Base-by-base conservation (phyloP, 2,113 vertebrate genomes). In the Strix uralensis region DNA sequence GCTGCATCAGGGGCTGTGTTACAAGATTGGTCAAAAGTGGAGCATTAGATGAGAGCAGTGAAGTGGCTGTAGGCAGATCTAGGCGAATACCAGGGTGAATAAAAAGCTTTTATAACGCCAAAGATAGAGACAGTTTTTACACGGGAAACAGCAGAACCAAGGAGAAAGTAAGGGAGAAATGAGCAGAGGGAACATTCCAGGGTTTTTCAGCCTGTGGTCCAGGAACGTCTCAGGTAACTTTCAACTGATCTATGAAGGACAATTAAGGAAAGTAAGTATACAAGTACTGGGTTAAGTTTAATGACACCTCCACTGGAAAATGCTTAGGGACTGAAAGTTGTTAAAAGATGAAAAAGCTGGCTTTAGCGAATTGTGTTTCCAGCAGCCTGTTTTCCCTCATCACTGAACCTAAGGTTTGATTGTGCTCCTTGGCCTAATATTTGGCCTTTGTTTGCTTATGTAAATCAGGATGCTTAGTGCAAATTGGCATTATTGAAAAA, bases 401-500 rank as follows among this genome's bases (percentile, higher is more conserved):
- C 86, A 57, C 42, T 83, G 51, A 90, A 42, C 52, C 3, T 16
- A 78, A 88, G 19, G 83, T 93, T 83, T n/a, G 1, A 26, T 44
- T 75, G 29, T 55, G n/a, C 49, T 90, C 57, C 80, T 91, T 78
- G 86, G 77, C 38, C 95, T 84, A 91, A 94, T 83, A 87, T 74
- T 77, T 95, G 88, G 46, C 82, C 72, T 77, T 93, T 86, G 30
- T 66, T 77, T 93, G 36, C 72, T 69, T 89, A 87, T 84, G 61
- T 69, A 87, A 89, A 95, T 86, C 44, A 69, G 81, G 13, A 54
- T 61, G 57, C 89, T 93, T 79, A 88, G 30, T 81, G 46, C 15
- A 85, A 84, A 91, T 92, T 63, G 94, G 22, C 47, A 72, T 69
- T 94, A 79, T 32, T 87, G 83, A 91, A 94, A 87, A 96, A 91